Conservation (phyloP, 1,140 invertebrate genomes). For the Homalodisca vitripennis region DNA sequence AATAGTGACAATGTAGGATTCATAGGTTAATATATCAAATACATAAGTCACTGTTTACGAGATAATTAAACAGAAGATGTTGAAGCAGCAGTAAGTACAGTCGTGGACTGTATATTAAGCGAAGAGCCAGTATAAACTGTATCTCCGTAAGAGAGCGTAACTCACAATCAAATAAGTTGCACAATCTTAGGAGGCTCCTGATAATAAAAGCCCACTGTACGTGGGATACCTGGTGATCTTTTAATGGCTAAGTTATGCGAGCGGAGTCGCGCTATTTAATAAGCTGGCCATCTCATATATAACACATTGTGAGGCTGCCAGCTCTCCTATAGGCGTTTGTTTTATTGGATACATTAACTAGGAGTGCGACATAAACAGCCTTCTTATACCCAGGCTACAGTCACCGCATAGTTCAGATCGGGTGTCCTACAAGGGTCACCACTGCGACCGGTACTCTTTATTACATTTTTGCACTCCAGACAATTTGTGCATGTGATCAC, state of each 20-base stretch:
- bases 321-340: slow-evolving; percentile 5
- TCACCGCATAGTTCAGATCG: neutral
- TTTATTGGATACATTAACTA: slow-evolving; percentile 23
- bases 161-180: slow-evolving; percentile 10
- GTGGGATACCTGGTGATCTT: neutral
- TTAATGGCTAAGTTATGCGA: neutral
- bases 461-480: no score
- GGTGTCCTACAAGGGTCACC: no score
- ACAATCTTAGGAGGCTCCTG: neutral
- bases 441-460: no score
- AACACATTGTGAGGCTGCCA: slow-evolving; percentile 20
- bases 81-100: no score
- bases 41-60: no score
- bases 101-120: no score
- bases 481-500: no score
- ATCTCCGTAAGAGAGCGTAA: neutral
- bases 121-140: slow-evolving; percentile 11
- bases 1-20: no score
- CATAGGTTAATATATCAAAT: no score
- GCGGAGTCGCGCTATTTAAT: slow-evolving; percentile 5
- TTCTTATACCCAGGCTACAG: neutral
- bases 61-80: no score
- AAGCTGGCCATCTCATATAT: slow-evolving; percentile 7
- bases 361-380: slow-evolving; percentile 7
- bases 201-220: slow-evolving; percentile 8